Conservation (phyloP, 2,888 invertebrate species). For the Synergus umbraculus region DNA sequence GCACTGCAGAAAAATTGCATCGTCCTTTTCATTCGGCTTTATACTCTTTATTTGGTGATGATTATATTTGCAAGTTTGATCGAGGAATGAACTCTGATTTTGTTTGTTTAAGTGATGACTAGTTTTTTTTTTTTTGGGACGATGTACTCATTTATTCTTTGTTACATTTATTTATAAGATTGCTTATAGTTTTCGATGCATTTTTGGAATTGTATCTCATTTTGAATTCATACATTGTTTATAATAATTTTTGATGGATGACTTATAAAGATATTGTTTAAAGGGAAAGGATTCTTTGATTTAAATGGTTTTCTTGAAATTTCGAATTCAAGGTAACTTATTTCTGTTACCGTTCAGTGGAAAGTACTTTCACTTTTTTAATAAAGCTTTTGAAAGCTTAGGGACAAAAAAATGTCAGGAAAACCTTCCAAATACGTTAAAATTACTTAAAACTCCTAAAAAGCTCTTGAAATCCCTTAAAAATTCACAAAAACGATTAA, state of each 20-base stretch:
- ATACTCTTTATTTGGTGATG: background rate
- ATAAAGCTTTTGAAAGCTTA: too few species aligned
- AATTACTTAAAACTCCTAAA: too few species aligned
- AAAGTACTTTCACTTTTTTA: too few species aligned
- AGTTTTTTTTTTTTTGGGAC: background rate
- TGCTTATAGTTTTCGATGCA: background rate
- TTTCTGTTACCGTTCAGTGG: background rate
- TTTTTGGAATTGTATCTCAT: background rate
- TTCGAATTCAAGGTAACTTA: background rate
- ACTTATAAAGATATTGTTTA: background rate
- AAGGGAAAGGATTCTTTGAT: background rate
- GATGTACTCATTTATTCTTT: background rate
- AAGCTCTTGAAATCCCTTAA: too few species aligned
- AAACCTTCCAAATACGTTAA: too few species aligned
- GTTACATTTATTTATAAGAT: background rate
- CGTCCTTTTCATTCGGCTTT: background rate
- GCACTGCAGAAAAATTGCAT: conserved; percentile 26
- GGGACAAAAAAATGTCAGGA: too few species aligned
- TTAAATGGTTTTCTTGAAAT: background rate
- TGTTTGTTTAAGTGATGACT: background rate
- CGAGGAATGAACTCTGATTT: background rate
- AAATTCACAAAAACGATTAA: too few species aligned
- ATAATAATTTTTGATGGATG: background rate
- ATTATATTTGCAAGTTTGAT: background rate
- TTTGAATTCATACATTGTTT: background rate